Evolutionary conservation across 1,140 invertebrate species (phyloP).

Genomic region (Heliconius hewitsoni): DNA sequence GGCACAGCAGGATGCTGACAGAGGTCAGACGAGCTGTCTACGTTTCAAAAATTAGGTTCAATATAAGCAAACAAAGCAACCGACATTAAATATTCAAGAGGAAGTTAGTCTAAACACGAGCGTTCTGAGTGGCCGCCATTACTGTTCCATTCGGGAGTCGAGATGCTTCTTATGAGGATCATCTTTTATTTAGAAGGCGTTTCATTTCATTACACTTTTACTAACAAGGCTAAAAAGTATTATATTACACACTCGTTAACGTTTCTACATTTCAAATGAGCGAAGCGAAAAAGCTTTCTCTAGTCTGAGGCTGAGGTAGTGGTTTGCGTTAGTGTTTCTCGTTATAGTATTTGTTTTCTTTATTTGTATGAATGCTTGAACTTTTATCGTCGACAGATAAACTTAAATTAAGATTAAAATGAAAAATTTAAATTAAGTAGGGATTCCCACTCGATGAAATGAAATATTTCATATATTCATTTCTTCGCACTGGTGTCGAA

Average conservation of each 20-base stretch:
- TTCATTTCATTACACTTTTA: slow-evolving; percentile 50
- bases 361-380: too few species aligned
- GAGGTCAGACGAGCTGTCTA: slow-evolving; percentile 13
- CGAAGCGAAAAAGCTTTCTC: background rate
- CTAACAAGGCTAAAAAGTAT: slow-evolving; percentile 38
- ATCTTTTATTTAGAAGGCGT: slow-evolving; percentile 64
- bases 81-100: slow-evolving; percentile 65
- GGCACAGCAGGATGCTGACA: background rate
- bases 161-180: slow-evolving; percentile 51
- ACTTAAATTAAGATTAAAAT: too few species aligned
- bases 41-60: slow-evolving; percentile 36
- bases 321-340: background rate
- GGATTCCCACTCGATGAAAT: too few species aligned
- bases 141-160: slow-evolving; percentile 50
- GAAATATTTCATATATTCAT: too few species aligned
- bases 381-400: too few species aligned
- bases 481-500: too few species aligned
- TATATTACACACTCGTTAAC: slow-evolving; percentile 24
- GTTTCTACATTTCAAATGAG: slow-evolving; percentile 13
- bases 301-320: background rate
- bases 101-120: slow-evolving; percentile 56
- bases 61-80: slow-evolving; percentile 54
- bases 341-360: too few species aligned
- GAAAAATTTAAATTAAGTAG: too few species aligned
- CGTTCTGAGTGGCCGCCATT: slow-evolving; percentile 56